phyloP scores from a whole-genome alignment of 2,888 invertebrate species.

The Panorpa germanica region DNA sequence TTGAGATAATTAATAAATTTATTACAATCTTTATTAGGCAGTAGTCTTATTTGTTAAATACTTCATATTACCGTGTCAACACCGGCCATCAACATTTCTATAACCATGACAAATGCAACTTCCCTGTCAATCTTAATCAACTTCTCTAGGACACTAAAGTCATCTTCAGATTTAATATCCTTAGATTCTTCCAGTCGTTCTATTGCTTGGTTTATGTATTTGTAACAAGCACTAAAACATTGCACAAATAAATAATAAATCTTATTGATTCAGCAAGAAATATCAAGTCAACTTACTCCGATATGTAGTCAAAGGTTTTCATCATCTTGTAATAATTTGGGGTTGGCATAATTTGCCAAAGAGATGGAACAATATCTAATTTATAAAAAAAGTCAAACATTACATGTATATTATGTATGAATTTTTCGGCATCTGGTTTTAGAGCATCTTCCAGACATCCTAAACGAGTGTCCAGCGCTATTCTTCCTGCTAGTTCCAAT shows the following conservation, averaged over 20 bases:
- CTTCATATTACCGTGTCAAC: too few relatives aligned
- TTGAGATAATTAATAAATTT: too few relatives aligned
- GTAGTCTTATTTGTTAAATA: too few relatives aligned
- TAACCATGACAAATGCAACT: constrained; percentile 43
- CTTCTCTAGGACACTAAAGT: constrained; percentile 43
- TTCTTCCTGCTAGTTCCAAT: constrained; percentile 23
- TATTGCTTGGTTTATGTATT: constrained; percentile 21
- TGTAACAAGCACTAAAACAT: constrained; percentile 16
- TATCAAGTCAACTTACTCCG: constrained; percentile 3
- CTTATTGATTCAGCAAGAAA: not conserved
- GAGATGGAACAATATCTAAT: constrained; percentile 7
- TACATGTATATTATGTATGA: constrained; percentile 4
- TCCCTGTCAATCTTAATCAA: constrained; percentile 35
- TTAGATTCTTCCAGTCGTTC: constrained; percentile 15
- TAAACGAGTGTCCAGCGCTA: constrained; percentile 16
- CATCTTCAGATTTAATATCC: constrained; percentile 24
- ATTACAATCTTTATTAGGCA: too few relatives aligned
- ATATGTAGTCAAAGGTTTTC: constrained; percentile 8
- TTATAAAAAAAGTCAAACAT: constrained; percentile 3
- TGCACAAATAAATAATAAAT: too few relatives aligned
- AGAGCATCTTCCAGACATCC: constrained; percentile 5
- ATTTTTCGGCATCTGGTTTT: constrained; percentile 3
- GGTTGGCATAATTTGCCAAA: constrained; percentile 6
- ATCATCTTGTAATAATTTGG: constrained; percentile 4
- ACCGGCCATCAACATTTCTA: too few relatives aligned